These are phyloP conservation scores for Champsocephalus gunnari DNA, from an alignment of 2,797 vertebrate genomes.

Conservation along the genomic window DNA sequence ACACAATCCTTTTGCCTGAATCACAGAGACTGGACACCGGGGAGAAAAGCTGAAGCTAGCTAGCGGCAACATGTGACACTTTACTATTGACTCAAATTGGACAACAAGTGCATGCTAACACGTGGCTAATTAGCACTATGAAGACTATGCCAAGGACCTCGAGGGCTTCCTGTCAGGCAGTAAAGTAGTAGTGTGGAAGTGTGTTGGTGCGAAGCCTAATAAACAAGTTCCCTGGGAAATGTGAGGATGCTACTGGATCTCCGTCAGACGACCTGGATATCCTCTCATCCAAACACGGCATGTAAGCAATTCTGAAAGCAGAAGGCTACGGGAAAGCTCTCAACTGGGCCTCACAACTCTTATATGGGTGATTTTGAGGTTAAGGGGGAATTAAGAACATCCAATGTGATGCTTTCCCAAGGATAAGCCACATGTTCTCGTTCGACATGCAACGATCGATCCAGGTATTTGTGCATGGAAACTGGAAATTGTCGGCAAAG, in stretches of 20 bases:
- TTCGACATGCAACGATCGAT: background rate
- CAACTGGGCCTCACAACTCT: background rate
- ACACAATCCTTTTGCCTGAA: background rate
- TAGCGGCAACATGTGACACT: background rate
- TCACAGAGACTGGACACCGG: background rate
- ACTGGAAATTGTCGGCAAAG: no score
- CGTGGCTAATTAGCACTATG: slow-evolving; percentile 11
- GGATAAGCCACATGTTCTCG: background rate
- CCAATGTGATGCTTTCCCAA: background rate
- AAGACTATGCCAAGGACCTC: background rate
- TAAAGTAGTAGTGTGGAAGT: slow-evolving; percentile 26
- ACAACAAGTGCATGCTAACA: slow-evolving; percentile 20
- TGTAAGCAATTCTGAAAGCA: slow-evolving; percentile 20
- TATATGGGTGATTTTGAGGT: slow-evolving; percentile 1
- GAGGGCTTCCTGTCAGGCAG: slow-evolving; percentile 1
- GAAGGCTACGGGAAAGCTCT: slow-evolving; percentile 16
- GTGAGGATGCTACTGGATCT: slow-evolving; percentile 12
- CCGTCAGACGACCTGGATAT: slow-evolving; percentile 33
- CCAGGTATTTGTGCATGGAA: no score
- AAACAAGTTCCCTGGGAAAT: slow-evolving; percentile 34
- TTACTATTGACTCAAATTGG: background rate
- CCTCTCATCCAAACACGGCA: slow-evolving; percentile 21
- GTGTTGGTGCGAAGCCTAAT: slow-evolving; percentile 22
- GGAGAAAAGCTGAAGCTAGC: background rate
- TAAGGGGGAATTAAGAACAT: background rate